Evolutionary conservation across 2,113 vertebrate species (phyloP).

Genomic region (Cinclus mexicanus): DNA sequence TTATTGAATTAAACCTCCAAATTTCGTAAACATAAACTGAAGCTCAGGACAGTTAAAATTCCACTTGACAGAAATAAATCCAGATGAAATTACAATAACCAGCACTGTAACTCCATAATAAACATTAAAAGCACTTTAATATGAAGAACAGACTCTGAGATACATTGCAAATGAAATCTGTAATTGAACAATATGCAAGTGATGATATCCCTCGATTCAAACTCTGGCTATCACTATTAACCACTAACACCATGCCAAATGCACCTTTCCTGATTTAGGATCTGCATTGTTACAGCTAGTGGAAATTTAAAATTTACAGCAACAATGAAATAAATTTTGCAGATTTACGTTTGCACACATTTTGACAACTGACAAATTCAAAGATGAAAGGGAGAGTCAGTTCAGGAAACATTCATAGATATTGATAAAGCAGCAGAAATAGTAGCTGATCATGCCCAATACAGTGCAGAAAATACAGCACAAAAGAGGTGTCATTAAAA

Average conservation of each 20-base stretch:
- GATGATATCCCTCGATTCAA: background rate
- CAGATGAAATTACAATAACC: background rate
- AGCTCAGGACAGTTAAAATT: background rate
- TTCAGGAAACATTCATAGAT: background rate
- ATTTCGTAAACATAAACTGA: background rate
- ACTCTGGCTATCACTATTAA: background rate
- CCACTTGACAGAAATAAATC: background rate
- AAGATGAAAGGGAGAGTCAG: background rate
- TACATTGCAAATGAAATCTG: background rate
- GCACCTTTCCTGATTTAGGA: background rate
- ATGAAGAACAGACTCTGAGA: background rate
- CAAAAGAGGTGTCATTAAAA: background rate
- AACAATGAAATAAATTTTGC: background rate
- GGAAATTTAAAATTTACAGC: background rate
- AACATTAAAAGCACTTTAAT: background rate
- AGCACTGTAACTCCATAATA: background rate
- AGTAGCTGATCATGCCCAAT: constrained; percentile 28
- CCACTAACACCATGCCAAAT: background rate
- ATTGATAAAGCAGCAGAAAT: constrained; percentile 11
- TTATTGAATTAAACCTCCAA: background rate
- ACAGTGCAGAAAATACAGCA: background rate
- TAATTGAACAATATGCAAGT: constrained; percentile 19
- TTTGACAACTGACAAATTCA: constrained; percentile 6
- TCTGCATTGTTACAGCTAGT: background rate
- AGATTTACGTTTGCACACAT: background rate